Base-by-base conservation (phyloP, 2,113 vertebrate genomes). In the Chaetodon trifascialis region DNA sequence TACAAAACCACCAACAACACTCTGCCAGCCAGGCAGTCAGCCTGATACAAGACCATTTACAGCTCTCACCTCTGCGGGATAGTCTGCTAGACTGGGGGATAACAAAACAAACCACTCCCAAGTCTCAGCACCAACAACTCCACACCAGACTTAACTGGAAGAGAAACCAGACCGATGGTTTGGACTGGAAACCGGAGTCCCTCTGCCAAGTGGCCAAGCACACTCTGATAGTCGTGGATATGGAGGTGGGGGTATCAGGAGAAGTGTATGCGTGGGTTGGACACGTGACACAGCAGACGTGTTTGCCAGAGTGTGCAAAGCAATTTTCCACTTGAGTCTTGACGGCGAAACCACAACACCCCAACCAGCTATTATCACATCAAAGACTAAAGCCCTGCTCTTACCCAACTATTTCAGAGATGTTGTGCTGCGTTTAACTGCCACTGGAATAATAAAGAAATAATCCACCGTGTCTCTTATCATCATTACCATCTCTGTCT, bases 281-380 rank as follows among this genome's bases (percentile, higher is more conserved):
- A 84, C 91, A 90, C 73, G 76, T 92, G 89, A 93, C 79, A 21
- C 79, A 55, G 77, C 85, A 83, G 85, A 87, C 36, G 76, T 86
- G 88, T 88, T 83, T 73, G 60, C 87, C 87, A 78, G 85, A 83
- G 88, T 83, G 86, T 82, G 89, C 88, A 76, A 83, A 88, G 80
- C 86, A 89, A 89, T 90, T 94, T 94, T 94, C 91, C 94, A 93
- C 91, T 94, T 87, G 83, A 90, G 79, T 86, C 90, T 86, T 84
- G 85, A 92, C 72, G 62, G 87, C 23, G 4, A 89, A 86, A 89
- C 91, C 90, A 80, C 89, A 92, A 88, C 80, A 87, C 70, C 80
- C 86, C 88, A 82, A 89, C 85, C 83, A 11, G 77, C 89, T 76
- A 93, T 93, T 94, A 93, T 93, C 91, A 86, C 87, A 88, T 91